phyloP scores from a whole-genome alignment of 2,888 invertebrate genomes.

The Drosophila imparisetae region DNA sequence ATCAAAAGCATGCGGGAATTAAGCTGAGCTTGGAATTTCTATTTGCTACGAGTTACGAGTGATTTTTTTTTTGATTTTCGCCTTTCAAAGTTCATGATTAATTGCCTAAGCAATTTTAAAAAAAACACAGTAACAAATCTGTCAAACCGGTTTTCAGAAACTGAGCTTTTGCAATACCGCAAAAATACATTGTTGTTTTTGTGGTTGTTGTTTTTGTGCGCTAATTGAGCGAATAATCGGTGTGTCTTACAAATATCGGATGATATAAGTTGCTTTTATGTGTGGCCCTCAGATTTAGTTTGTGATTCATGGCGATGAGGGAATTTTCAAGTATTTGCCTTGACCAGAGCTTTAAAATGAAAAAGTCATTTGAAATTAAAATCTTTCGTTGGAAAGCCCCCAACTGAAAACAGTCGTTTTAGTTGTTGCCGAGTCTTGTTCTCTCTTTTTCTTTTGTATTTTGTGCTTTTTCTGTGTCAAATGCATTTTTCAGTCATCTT shows the following conservation, averaged over 20 bases:
- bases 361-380: background rate
- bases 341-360: conserved; percentile 13
- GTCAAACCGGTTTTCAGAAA: conserved; percentile 19
- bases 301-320: conserved; percentile 20
- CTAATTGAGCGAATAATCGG: conserved; percentile 39
- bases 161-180: conserved; percentile 14
- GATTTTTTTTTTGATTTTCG: conserved; percentile 1
- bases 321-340: conserved; percentile 15
- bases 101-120: conserved; percentile 21
- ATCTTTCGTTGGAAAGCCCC: background rate
- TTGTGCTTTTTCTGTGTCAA: conserved; percentile 65
- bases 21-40: conserved; percentile 7
- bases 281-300: conserved; percentile 11
- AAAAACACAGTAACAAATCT: background rate
- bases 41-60: background rate
- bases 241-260: conserved; percentile 23
- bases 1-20: conserved; percentile 1
- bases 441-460: background rate
- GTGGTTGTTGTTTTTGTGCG: background rate
- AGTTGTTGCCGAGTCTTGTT: conserved; percentile 1
- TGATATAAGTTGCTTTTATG: background rate
- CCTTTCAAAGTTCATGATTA: conserved; percentile 20
- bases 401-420: background rate
- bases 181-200: background rate
- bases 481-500: conserved; percentile 78